Conservation (phyloP, 2,888 invertebrate species). For the Aethes cnicana region DNA sequence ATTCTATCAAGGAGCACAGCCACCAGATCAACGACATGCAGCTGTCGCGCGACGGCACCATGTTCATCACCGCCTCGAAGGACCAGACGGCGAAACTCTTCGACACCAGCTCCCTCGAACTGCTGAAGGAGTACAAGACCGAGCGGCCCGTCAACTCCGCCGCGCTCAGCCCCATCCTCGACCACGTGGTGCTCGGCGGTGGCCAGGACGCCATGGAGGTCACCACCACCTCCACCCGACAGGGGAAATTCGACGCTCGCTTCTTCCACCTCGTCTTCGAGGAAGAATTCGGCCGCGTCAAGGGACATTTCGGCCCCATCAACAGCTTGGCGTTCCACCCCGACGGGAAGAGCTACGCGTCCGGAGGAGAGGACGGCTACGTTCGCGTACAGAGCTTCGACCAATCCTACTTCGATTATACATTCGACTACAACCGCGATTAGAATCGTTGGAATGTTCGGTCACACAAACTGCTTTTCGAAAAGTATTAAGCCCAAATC, state of each 20-base stretch:
- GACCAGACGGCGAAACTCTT: slow-evolving; percentile 98
- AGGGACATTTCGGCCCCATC: slow-evolving; percentile 99
- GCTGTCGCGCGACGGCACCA: slow-evolving; percentile 93
- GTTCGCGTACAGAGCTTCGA: slow-evolving; percentile 98
- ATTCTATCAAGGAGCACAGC: slow-evolving; percentile 90
- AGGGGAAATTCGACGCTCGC: slow-evolving; percentile 97
- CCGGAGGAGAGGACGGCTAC: slow-evolving; percentile 99
- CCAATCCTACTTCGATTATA: slow-evolving; percentile 97
- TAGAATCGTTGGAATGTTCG: slow-evolving; percentile 39
- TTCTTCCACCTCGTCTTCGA: slow-evolving; percentile 98
- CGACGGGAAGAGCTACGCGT: slow-evolving; percentile 97
- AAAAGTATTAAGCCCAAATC: slow-evolving; percentile 16
- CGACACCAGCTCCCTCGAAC: slow-evolving; percentile 92
- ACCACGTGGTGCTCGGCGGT: slow-evolving; percentile 98
- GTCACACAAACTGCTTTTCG: neutral
- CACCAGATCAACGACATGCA: slow-evolving; percentile 98
- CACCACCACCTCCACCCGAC: slow-evolving; percentile 95
- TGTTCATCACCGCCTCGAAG: slow-evolving; percentile 98
- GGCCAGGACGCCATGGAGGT: slow-evolving; percentile 99
- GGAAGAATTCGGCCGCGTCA: slow-evolving; percentile 98
- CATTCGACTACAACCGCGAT: slow-evolving; percentile 90
- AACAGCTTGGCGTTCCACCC: slow-evolving; percentile 99
- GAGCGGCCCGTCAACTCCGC: slow-evolving; percentile 99
- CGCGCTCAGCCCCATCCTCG: slow-evolving; percentile 95
- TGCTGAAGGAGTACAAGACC: slow-evolving; percentile 97